These are phyloP conservation scores for Bujurquina vittata DNA, from an alignment of 2,113 vertebrate species.

Conservation along the genomic window DNA sequence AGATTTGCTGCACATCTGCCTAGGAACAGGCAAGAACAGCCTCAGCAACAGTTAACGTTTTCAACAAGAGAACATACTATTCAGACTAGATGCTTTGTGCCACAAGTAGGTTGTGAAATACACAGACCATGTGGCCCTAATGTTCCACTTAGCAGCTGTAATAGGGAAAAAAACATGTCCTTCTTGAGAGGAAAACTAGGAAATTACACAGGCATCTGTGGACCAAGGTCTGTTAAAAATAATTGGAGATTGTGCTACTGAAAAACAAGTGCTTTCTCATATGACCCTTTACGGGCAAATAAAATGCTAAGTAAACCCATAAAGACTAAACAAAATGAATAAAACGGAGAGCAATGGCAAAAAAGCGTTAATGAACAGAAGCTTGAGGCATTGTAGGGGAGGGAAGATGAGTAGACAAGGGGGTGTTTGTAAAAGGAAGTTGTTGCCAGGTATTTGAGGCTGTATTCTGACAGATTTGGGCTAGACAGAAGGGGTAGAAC, in stretches of 20 bases:
- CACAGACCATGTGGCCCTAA: conserved; percentile 15
- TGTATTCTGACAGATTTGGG: conserved; percentile 75
- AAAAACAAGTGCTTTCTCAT: conserved; percentile 44
- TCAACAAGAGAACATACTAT: conserved; percentile 24
- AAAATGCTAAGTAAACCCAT: conserved; percentile 68
- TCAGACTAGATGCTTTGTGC: conserved; percentile 13
- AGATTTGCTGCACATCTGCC: conserved; percentile 43
- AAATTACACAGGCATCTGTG: conserved; percentile 39
- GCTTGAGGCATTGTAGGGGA: conserved; percentile 22
- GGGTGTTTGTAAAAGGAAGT: conserved; percentile 45
- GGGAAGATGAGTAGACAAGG: conserved; percentile 24
- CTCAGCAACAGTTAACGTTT: conserved; percentile 15
- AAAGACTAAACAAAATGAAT: conserved; percentile 52
- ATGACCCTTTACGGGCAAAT: conserved; percentile 57
- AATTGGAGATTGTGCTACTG: conserved; percentile 11
- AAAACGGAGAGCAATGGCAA: conserved; percentile 36
- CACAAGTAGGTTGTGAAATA: conserved; percentile 35
- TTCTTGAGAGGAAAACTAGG: conserved; percentile 33
- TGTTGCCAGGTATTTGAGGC: conserved; percentile 61
- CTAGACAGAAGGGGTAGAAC: conserved; percentile 50
- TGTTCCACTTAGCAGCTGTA: conserved; percentile 44
- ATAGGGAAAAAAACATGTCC: not conserved
- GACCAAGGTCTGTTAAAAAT: conserved; percentile 28
- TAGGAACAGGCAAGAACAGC: conserved; percentile 12
- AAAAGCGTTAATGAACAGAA: conserved; percentile 57